Evolutionary conservation across 2,113 vertebrate genomes (phyloP), one percentile per base, ranked within the genome.

Genomic region (Sciurus niger): DNA sequence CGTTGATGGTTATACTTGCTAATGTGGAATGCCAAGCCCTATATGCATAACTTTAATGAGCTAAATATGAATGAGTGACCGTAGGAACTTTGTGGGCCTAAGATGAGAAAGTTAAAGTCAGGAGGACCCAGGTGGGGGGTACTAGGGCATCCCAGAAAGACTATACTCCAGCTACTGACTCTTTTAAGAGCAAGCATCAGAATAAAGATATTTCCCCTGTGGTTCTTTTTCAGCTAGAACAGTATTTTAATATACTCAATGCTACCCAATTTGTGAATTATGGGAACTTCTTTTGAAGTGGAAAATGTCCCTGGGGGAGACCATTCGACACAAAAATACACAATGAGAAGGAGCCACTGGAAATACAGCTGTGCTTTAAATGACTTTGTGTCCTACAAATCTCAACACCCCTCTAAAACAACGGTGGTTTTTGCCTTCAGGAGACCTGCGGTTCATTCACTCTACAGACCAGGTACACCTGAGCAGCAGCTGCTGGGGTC

Each of bases 221-320:
- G 67, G 48, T 60, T 94, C n/a, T 67, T 90, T 82, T 55, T 16
- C 34, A 79, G 92, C 18, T 70, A 89, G 80, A 63, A 48, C n/a
- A 68, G 70, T 43, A 58, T 78, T 74, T 51, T 53, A 88, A 63
- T 77, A 68, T 32, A 43, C 13, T 1, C 22, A 74, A 60, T 8
- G 48, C 24, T 87, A 34, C 17, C 34, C 13, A 73, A n/a, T 30
- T 16, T 40, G 48, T 76, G 4, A 67, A 14, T 40, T 4, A 32
- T 67, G n/a, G 32, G 43, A 22, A 5, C 67, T 53, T 25, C 68
- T 80, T 95, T 37, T 63, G 28, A 93, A 65, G 70, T 17, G 86
- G 63, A 74, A 89, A 90, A n/a, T 28, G 8, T 9, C 60, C 24
- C 8, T 28, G 60, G 60, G 9, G 25, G 60, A 63, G 11, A 40